Percentiles rank a stretch among this genome's conserved stretches.
Evolutionary conservation across 2,113 vertebrate genomes (phyloP).

Genomic region (Psilopogon haemacephalus): DNA sequence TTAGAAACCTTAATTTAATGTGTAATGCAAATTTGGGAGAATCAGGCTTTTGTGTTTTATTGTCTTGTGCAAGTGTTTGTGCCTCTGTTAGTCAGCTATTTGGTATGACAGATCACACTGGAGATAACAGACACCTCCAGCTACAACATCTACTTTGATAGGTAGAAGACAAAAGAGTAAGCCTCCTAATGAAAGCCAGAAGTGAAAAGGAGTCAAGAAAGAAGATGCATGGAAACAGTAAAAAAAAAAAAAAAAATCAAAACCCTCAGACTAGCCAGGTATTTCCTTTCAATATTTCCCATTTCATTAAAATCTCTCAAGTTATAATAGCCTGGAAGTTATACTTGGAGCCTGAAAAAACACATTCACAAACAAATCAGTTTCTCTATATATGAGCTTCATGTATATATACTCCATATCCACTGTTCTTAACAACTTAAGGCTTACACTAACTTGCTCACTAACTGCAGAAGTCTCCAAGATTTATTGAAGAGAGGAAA

Average conservation of each 20-base stretch:
- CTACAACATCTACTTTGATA: neutral
- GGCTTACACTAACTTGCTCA: neutral
- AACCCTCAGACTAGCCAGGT: neutral
- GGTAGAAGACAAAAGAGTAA: neutral
- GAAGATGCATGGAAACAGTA: neutral
- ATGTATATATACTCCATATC: neutral
- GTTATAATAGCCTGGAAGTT: neutral
- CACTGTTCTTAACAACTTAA: neutral
- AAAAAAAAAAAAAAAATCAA: neutral
- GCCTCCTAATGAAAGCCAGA: neutral
- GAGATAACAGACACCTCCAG: neutral
- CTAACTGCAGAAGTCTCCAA: neutral
- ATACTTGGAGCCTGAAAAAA: neutral
- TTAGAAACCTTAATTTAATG: neutral
- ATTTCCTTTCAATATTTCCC: neutral
- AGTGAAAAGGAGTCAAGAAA: neutral
- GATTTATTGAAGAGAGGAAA: neutral
- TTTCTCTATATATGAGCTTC: neutral
- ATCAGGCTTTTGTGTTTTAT: neutral
- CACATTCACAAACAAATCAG: neutral
- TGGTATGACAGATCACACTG: neutral
- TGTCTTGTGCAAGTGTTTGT: neutral
- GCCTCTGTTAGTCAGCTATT: constrained; percentile 11
- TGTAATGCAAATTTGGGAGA: neutral
- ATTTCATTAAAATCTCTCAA: neutral